Evolutionary conservation across 2,888 invertebrate genomes (phyloP).

Genomic region (Podotricha telesiphe): DNA sequence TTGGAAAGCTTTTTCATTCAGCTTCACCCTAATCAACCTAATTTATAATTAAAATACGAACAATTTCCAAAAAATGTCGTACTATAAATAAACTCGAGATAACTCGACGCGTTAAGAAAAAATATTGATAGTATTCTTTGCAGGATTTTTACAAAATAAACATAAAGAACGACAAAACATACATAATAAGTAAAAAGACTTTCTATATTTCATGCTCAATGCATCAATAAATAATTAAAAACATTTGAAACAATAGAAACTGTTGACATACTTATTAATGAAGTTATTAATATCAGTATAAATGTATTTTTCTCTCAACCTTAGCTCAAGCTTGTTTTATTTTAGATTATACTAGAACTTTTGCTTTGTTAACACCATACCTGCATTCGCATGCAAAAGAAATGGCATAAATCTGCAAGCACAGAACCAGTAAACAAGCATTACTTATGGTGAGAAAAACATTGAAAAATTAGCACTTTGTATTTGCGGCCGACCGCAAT

Average conservation of each 20-base stretch:
- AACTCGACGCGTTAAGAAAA: conserved; percentile 21
- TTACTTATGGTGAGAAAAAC: conserved; percentile 33
- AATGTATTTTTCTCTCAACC: neutral
- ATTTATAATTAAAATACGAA: conserved; percentile 35
- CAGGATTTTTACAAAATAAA: neutral
- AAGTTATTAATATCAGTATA: neutral
- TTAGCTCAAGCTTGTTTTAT: neutral
- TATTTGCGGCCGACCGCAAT: conserved; percentile 33
- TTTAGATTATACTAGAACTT: neutral
- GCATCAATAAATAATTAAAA: neutral
- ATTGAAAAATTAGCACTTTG: conserved; percentile 30
- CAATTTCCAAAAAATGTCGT: conserved; percentile 12
- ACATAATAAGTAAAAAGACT: too few species aligned
- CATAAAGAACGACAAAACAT: neutral
- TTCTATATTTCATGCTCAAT: too few species aligned
- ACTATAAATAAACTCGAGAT: conserved; percentile 24
- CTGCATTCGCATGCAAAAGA: conserved; percentile 29
- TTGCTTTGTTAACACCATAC: conserved; percentile 1
- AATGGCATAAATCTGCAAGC: conserved; percentile 29
- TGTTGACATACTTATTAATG: neutral
- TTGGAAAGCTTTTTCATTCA: conserved; percentile 37
- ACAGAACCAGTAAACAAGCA: conserved; percentile 26
- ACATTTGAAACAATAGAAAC: neutral
- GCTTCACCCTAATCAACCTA: conserved; percentile 43
- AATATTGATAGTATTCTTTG: conserved; percentile 32